Conservation (phyloP, 2,888 invertebrate genomes). For the Tetragnatha montana region DNA sequence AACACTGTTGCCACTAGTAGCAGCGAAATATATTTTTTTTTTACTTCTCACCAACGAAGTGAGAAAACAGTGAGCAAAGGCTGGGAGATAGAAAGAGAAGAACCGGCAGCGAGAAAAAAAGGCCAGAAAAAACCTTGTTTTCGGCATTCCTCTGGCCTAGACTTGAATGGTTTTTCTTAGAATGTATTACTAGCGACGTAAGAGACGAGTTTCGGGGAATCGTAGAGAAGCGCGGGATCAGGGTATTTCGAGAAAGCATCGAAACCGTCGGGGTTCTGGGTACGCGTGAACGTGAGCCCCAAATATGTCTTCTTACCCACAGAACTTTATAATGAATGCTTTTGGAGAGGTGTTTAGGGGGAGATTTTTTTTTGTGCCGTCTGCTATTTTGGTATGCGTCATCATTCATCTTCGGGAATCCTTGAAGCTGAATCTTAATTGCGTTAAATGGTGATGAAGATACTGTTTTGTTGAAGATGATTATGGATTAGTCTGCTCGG, state of each 20-base stretch:
- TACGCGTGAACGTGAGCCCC: too few relatives aligned
- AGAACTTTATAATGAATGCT: too few relatives aligned
- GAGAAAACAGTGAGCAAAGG: not conserved
- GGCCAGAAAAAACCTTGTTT: constrained; percentile 10
- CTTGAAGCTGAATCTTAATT: too few relatives aligned
- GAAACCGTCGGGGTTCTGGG: not conserved
- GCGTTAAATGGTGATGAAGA: too few relatives aligned
- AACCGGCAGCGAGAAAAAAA: not conserved
- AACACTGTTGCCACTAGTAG: constrained; percentile 37
- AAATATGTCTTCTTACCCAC: too few relatives aligned
- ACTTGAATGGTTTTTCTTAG: constrained; percentile 17
- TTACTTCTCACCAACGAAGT: not conserved
- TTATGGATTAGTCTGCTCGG: too few relatives aligned
- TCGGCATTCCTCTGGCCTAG: constrained; percentile 4
- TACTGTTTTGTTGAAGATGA: too few relatives aligned
- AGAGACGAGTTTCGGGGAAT: constrained; percentile 33
- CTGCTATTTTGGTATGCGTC: too few relatives aligned
- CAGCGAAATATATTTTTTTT: not conserved
- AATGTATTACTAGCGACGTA: constrained; percentile 20
- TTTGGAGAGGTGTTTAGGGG: too few relatives aligned
- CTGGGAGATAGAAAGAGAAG: not conserved
- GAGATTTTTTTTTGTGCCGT: too few relatives aligned
- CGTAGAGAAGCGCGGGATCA: not conserved
- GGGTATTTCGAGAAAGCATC: constrained; percentile 19
- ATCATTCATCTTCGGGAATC: too few relatives aligned